Base-by-base conservation (phyloP, 2,888 invertebrate genomes). In the Graphium colonna region DNA sequence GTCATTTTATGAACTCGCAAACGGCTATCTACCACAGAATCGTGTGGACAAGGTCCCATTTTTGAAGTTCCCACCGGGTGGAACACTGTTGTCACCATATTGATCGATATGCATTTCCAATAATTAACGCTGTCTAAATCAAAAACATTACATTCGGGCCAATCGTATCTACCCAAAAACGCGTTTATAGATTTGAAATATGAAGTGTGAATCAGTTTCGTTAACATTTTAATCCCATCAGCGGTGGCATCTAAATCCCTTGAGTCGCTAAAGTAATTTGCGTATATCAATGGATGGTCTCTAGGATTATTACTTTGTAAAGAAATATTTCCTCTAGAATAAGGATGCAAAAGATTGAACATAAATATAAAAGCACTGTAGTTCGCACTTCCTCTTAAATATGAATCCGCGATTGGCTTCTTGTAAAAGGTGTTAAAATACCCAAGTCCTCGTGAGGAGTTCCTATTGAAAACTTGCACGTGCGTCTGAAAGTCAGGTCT, bases 11-110 rank as follows among this genome's bases (percentile, higher is more conserved):
- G 90, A 0, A 95, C 93, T 58, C 84, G 90, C 1, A 95, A 75
- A 38, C 92, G 76, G 0, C 92, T 90, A 71, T 93, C 92, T 0
- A 78, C 77, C 0, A 77, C 77, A 0, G 74, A 64, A 2, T 60
- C 66, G 13, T 56, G 52, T 1, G 67, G 69, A 26, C 68, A 62
- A 0, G 87, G 79, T 2, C 92, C 92, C 92, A 93, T 93, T 67
- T 80, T 91, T 0, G 89, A 82, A 0, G 92, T 92, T 1, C 92
- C 92, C 92, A 92, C 91, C 0, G 94, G 94, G 77, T 95, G 95
- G 64, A 93, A 94, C 17, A 94, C 91, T 8, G 76, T 69, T 0
- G 57, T 28, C 1, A 67, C 67, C 56, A 73, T 68, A 67, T 94
- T 93, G 13, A 92, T 71, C 55, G 71, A 67, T 44, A 76, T 64